Conservation (phyloP, 2,888 invertebrate species). For the Lithophane leautieri region DNA sequence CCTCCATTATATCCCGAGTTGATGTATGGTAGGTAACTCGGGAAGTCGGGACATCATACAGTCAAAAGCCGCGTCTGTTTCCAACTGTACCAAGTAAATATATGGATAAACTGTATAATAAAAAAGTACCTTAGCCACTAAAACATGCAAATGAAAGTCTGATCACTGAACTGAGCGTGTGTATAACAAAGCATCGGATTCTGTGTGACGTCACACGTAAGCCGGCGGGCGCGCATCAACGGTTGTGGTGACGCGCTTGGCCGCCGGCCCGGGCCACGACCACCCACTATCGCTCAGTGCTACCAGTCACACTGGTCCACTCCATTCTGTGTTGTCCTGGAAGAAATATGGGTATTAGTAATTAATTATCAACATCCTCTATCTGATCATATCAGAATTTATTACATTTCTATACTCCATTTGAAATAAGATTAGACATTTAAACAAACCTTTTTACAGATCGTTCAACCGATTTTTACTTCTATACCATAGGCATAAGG, state of each 20-base stretch:
- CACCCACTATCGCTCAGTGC: slow-evolving; percentile 86
- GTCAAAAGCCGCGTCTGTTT: background rate
- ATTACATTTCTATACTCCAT: background rate
- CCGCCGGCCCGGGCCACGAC: slow-evolving; percentile 86
- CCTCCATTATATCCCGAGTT: background rate
- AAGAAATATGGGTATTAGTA: background rate
- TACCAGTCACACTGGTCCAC: slow-evolving; percentile 89
- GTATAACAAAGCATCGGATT: slow-evolving; percentile 45
- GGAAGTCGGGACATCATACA: background rate
- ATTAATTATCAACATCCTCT: background rate
- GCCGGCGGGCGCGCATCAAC: slow-evolving; percentile 81
- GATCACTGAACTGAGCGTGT: slow-evolving; percentile 54
- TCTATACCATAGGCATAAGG: no score
- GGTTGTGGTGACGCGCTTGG: slow-evolving; percentile 72
- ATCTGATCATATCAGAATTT: background rate
- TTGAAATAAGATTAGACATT: no score
- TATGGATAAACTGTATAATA: slow-evolving; percentile 2
- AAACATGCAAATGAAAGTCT: slow-evolving; percentile 60
- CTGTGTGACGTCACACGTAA: slow-evolving; percentile 77
- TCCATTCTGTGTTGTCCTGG: slow-evolving; percentile 84
- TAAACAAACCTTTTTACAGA: no score
- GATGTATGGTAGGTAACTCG: background rate
- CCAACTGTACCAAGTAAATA: slow-evolving; percentile 10
- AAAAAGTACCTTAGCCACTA: slow-evolving; percentile 46
- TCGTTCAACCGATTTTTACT: no score